phyloP scores from a whole-genome alignment of 2,888 invertebrate species.

The Acholoe squamosa region DNA sequence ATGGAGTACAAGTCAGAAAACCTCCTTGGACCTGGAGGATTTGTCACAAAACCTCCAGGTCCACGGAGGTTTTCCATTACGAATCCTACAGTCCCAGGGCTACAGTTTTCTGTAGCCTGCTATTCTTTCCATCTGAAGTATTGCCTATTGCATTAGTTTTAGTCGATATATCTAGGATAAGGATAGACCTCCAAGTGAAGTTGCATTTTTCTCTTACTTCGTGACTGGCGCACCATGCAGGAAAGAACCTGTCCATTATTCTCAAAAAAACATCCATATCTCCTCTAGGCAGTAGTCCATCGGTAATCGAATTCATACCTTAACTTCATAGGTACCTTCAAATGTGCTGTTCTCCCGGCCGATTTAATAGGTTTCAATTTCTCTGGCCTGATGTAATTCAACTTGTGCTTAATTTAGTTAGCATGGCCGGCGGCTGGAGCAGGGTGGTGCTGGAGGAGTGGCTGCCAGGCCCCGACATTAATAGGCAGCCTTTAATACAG shows the following conservation, averaged over 20 bases:
- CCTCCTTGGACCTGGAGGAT: too few species aligned
- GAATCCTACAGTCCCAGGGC: too few species aligned
- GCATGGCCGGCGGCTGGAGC: background rate
- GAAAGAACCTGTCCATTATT: background rate
- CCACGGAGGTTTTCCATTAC: too few species aligned
- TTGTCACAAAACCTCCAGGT: too few species aligned
- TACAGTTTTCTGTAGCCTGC: too few species aligned
- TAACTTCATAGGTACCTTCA: conserved; percentile 23
- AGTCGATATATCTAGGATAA: background rate
- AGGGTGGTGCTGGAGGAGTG: background rate
- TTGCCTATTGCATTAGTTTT: background rate
- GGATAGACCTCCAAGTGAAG: background rate
- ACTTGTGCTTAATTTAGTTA: conserved; percentile 27
- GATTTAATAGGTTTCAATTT: conserved; percentile 41
- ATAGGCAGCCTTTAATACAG: background rate
- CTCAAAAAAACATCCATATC: background rate
- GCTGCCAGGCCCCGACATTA: conserved; percentile 25
- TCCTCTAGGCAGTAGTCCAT: background rate
- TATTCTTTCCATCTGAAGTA: background rate
- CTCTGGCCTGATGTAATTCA: conserved; percentile 28
- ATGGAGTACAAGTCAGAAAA: too few species aligned
- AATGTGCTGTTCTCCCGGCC: background rate
- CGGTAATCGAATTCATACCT: conserved; percentile 15
- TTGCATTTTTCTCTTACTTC: background rate
- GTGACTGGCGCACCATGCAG: background rate